A percentile compares a stretch with the other conserved stretches of the same genome.
phyloP scores from a whole-genome alignment of 2,797 vertebrate species.

The Tragopan temminckii region DNA sequence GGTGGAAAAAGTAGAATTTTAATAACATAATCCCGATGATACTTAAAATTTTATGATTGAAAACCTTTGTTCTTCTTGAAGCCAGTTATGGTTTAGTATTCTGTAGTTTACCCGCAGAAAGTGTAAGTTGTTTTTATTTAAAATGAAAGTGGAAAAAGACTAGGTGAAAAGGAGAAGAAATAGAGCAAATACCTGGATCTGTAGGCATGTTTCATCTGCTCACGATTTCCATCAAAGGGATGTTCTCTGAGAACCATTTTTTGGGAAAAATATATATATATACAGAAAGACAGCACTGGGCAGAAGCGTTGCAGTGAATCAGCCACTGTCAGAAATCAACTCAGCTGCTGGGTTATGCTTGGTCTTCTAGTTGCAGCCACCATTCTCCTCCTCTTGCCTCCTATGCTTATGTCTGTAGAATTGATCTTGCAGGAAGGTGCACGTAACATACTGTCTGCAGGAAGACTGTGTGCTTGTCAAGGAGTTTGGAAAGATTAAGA shows the following conservation, averaged over 20 bases:
- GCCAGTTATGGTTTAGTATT: background rate
- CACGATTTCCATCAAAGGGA: background rate
- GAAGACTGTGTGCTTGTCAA: background rate
- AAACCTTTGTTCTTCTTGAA: background rate
- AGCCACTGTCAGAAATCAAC: background rate
- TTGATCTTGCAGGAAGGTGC: background rate
- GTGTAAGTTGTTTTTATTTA: background rate
- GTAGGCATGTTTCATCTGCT: background rate
- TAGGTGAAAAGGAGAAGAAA: background rate
- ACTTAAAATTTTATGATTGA: background rate
- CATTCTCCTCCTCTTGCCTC: background rate
- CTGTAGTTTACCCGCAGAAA: background rate
- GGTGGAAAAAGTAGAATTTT: slow-evolving; percentile 6
- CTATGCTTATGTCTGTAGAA: background rate
- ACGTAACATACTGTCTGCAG: background rate
- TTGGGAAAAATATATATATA: background rate
- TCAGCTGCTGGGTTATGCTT: background rate
- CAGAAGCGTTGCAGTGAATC: background rate
- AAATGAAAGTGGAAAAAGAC: background rate
- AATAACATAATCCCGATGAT: background rate
- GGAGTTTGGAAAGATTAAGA: background rate
- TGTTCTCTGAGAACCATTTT: background rate
- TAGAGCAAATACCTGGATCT: background rate
- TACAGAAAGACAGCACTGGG: background rate
- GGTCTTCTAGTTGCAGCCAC: background rate